Base-by-base conservation (phyloP, 2,113 vertebrate species). In the Amblyopsis rosae region DNA sequence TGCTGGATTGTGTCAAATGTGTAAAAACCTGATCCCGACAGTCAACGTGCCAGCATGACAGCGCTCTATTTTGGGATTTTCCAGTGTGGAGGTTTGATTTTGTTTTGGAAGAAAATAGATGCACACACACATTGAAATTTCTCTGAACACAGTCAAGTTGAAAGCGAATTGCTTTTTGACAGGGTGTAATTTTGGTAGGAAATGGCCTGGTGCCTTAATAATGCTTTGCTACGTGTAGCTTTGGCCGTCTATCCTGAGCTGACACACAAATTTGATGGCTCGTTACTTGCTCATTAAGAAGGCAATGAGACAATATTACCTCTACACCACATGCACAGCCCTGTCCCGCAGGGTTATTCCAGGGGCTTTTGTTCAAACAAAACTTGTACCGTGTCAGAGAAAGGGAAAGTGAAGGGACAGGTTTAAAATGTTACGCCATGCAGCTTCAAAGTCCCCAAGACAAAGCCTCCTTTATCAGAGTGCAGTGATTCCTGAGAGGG, bases 1-100 rank as follows among this genome's bases (percentile, higher is more conserved):
- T 17, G 65, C 66, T 82, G 69, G 60, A 47, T 71, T 66, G 47
- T 76, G 59, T 77, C 64, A 65, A 68, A 77, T 48, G 59, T 82
- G 70, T 62, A 61, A 86, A 81, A 70, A 60, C 56, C 7, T 58
- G 15, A 70, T 68, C 62, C 32, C 2, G 47, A 59, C 64, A 59
- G 67, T 45, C 46, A 32, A 67, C 19, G 9, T 15, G 11, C 11
- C 5, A 19, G 46, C n/a, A 9, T 26, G 55, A 26, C 26, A 53
- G 53, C 12, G 41, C 15, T 35, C 73, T 50, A 62, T 84, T 75
- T 47, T 41, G 12, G 47, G 13, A 66, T 69, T 74, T 77, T 69
- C 67, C 35, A 71, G 45, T 41, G 53, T 13, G 11, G 57, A 32
- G 45, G 12, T 47, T 53, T 56, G 54, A 59, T 63, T 67, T 66